These are phyloP conservation scores for Ptilodon capucinus DNA, from an alignment of 2,888 invertebrate genomes.

Conservation along the genomic window DNA sequence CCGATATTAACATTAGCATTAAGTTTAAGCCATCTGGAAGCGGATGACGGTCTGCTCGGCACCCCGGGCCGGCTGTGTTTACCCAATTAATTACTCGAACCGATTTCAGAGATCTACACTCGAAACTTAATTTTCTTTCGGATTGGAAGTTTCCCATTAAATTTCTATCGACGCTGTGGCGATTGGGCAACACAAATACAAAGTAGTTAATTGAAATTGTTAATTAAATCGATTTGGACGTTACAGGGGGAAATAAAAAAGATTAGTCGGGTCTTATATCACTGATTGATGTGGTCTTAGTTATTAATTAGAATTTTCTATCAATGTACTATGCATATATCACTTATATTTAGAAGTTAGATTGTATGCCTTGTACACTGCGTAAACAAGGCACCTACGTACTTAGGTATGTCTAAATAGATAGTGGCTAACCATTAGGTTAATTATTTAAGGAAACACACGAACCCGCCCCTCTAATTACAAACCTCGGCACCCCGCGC, in stretches of 20 bases:
- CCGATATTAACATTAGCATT: conserved; percentile 13
- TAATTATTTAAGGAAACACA: too few species aligned
- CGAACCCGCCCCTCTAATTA: not conserved
- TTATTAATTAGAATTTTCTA: too few species aligned
- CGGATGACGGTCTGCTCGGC: conserved; percentile 25
- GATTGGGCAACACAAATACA: conserved; percentile 64
- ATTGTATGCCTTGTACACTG: too few species aligned
- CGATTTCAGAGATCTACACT: conserved; percentile 51
- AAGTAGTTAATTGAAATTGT: conserved; percentile 64
- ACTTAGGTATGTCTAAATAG: too few species aligned
- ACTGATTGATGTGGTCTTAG: too few species aligned
- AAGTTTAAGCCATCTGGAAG: conserved; percentile 24
- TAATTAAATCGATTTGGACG: conserved; percentile 49
- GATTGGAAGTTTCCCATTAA: conserved; percentile 60
- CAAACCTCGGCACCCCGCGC: not conserved
- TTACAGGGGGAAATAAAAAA: not conserved
- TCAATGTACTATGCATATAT: too few species aligned
- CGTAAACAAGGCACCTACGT: too few species aligned
- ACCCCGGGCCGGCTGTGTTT: conserved; percentile 44
- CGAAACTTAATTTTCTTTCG: conserved; percentile 66
- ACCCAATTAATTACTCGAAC: conserved; percentile 58
- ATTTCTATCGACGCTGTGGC: conserved; percentile 49
- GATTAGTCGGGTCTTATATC: not conserved
- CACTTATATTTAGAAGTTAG: too few species aligned
- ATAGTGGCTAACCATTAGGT: too few species aligned